A percentile compares a stretch with the other conserved stretches of the same genome.
Evolutionary conservation across 2,888 invertebrate genomes (phyloP).

Genomic region (Spialia ferax): DNA sequence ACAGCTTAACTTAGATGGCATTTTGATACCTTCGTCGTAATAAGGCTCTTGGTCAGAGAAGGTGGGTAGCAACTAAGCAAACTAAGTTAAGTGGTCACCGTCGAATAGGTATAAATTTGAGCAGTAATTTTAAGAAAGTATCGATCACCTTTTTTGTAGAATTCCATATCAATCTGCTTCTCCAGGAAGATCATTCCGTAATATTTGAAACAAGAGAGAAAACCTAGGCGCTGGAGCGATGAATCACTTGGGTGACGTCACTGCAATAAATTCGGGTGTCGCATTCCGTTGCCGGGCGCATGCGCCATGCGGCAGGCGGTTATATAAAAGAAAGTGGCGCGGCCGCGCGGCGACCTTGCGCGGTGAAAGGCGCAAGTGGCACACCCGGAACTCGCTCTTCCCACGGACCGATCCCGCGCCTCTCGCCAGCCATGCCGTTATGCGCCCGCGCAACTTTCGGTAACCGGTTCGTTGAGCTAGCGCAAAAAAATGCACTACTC

Average conservation of each 20-base stretch:
- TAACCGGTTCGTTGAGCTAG: slow-evolving; percentile 66
- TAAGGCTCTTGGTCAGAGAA: too few species aligned
- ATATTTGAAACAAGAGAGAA: slow-evolving; percentile 23
- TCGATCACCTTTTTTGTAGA: too few species aligned
- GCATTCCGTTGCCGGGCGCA: slow-evolving; percentile 62
- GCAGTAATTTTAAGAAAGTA: too few species aligned
- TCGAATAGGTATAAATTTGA: too few species aligned
- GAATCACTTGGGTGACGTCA: slow-evolving; percentile 81
- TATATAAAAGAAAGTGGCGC: slow-evolving; percentile 85
- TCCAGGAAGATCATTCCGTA: background rate
- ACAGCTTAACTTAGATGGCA: too few species aligned
- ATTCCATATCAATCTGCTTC: too few species aligned
- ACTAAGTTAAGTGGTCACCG: too few species aligned
- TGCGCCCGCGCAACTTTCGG: slow-evolving; percentile 70
- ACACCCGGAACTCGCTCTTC: slow-evolving; percentile 84
- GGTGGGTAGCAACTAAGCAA: too few species aligned
- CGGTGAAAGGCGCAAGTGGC: slow-evolving; percentile 85
- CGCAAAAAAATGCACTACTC: slow-evolving; percentile 64
- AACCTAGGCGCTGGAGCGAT: slow-evolving; percentile 54
- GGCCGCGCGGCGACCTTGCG: slow-evolving; percentile 82
- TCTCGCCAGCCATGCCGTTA: slow-evolving; percentile 65
- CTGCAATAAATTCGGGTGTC: slow-evolving; percentile 79
- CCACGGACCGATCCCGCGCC: slow-evolving; percentile 74
- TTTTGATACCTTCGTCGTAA: too few species aligned
- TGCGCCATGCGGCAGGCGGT: slow-evolving; percentile 62